Conservation (phyloP, 37 sponge, comb jelly and placozoan species). For the Dysidea cf. avara region DNA sequence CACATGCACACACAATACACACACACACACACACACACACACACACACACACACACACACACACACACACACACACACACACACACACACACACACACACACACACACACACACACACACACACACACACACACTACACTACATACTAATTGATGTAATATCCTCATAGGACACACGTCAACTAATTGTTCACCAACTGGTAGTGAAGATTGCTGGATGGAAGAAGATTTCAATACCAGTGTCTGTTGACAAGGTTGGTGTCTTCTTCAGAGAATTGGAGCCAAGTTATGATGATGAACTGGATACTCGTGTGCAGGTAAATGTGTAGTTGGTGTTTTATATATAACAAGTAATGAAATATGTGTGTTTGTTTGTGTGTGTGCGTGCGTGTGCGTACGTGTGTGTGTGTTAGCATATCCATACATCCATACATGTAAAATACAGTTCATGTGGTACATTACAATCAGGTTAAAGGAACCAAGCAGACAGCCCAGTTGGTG, state of each 20-base stretch:
- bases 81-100: too few relatives aligned
- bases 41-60: too few relatives aligned
- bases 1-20: too few relatives aligned
- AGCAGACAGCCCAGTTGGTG: conserved; percentile 63
- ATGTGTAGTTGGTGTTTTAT: background rate
- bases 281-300: conserved; percentile 6
- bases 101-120: background rate
- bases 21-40: background rate
- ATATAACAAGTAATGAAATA: too few relatives aligned
- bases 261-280: conserved; percentile 79
- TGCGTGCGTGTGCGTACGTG: too few relatives aligned
- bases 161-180: conserved; percentile 44
- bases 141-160: background rate
- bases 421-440: too few relatives aligned
- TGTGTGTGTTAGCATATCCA: too few relatives aligned
- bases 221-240: conserved; percentile 68
- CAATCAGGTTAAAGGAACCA: too few relatives aligned
- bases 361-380: too few relatives aligned
- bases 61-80: too few relatives aligned
- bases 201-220: conserved; percentile 89
- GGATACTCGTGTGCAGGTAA: background rate
- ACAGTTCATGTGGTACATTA: too few relatives aligned
- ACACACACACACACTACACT: too few relatives aligned
- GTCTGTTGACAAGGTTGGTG: conserved; percentile 88
- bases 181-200: conserved; percentile 76